Conservation (phyloP, 2,113 vertebrate genomes). For the Chelonoidis abingdonii region DNA sequence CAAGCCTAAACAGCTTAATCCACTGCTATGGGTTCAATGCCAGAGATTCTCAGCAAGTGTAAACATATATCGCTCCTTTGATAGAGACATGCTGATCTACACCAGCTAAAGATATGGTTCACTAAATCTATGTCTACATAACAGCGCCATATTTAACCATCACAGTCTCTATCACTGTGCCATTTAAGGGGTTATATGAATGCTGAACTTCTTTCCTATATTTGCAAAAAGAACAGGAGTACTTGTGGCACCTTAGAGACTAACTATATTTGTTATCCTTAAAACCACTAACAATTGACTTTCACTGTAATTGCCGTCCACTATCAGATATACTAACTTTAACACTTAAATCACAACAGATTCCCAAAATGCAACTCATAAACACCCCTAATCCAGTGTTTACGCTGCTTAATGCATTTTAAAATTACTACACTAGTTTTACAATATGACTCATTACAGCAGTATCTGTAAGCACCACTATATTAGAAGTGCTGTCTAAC, state of each 20-base stretch:
- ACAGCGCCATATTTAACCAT: rapidly evolving
- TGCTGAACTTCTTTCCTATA: slow-evolving; percentile 20
- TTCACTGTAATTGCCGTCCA: neutral
- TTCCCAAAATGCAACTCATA: neutral
- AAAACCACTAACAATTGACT: slow-evolving; percentile 15
- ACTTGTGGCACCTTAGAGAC: too few relatives aligned
- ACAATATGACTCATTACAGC: neutral
- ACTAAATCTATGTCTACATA: neutral
- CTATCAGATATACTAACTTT: slow-evolving; percentile 14
- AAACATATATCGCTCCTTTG: neutral
- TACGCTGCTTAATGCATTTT: neutral
- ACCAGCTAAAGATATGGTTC: neutral
- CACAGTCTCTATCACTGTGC: neutral
- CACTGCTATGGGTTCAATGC: neutral
- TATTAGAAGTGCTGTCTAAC: neutral
- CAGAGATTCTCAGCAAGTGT: neutral
- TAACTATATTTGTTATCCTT: neutral
- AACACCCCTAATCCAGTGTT: neutral
- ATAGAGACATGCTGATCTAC: neutral
- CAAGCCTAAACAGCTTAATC: neutral
- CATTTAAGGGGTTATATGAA: neutral
- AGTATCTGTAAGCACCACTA: neutral
- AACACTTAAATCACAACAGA: slow-evolving; percentile 33
- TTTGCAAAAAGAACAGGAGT: neutral
- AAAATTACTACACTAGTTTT: neutral